A percentile compares a stretch with the other conserved stretches of the same genome.
Evolutionary conservation across 2,888 invertebrate genomes (phyloP).

Genomic region (Pogonocherus hispidulus): DNA sequence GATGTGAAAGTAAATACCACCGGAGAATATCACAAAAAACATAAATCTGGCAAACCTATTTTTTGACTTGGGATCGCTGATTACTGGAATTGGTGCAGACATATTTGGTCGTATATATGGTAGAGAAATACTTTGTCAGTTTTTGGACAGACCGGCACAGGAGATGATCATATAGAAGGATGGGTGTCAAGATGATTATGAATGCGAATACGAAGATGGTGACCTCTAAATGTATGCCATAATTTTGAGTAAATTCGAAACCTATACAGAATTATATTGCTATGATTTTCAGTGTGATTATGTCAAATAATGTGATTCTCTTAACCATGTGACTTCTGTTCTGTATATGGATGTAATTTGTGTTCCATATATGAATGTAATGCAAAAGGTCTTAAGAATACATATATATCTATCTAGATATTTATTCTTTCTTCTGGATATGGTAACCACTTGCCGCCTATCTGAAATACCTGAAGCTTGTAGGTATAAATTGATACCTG

Average conservation of each 20-base stretch:
- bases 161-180: constrained; percentile 42
- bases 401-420: too few relatives aligned
- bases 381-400: too few relatives aligned
- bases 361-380: too few relatives aligned
- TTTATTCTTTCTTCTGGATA: too few relatives aligned
- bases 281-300: too few relatives aligned
- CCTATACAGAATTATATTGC: too few relatives aligned
- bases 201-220: constrained; percentile 37
- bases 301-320: too few relatives aligned
- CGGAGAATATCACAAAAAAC: neutral
- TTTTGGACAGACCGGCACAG: constrained; percentile 34
- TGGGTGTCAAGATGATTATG: constrained; percentile 42
- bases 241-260: neutral
- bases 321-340: too few relatives aligned
- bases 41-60: constrained; percentile 49
- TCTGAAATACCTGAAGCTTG: too few relatives aligned
- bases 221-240: constrained; percentile 16
- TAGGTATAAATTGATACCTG: too few relatives aligned
- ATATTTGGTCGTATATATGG: constrained; percentile 49
- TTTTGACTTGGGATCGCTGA: constrained; percentile 47
- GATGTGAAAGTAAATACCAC: constrained; percentile 2
- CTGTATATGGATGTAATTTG: too few relatives aligned
- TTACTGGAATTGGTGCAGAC: constrained; percentile 47
- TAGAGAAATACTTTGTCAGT: constrained; percentile 32
- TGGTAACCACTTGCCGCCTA: too few relatives aligned